These are phyloP conservation scores for Lithophane leautieri DNA, from an alignment of 2,888 invertebrate genomes.

Conservation along the genomic window DNA sequence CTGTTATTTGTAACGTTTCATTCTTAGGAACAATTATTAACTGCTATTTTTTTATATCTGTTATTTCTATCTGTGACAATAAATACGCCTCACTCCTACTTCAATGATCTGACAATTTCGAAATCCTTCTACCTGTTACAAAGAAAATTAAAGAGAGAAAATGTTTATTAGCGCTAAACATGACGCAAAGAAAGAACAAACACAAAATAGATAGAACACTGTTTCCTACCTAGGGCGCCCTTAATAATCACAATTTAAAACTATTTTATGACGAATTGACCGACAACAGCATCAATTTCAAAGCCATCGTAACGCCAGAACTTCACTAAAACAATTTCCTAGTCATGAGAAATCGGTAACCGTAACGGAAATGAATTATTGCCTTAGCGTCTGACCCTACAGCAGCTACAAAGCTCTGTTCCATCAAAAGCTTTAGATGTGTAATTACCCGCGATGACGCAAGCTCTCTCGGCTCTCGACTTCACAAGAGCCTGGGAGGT, in stretches of 20 bases:
- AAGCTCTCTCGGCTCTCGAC: constrained; percentile 79
- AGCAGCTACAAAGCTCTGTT: constrained; percentile 76
- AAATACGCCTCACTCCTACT: no score
- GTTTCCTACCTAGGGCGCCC: neutral
- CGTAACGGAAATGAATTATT: constrained; percentile 72
- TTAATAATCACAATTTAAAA: neutral
- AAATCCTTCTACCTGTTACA: neutral
- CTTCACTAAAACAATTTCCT: constrained; percentile 66
- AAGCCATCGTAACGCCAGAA: neutral
- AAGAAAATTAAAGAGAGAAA: no score
- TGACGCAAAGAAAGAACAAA: no score
- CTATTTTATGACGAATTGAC: neutral
- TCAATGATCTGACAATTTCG: neutral
- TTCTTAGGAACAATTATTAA: no score
- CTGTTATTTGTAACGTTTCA: no score
- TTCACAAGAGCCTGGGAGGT: constrained; percentile 75
- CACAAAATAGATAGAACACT: no score
- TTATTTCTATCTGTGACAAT: no score
- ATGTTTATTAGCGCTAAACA: no score
- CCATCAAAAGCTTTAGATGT: constrained; percentile 85
- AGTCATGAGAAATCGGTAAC: constrained; percentile 60
- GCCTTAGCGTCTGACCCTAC: constrained; percentile 72
- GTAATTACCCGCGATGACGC: constrained; percentile 86
- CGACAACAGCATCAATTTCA: constrained; percentile 17
- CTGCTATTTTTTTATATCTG: no score